phyloP scores from a whole-genome alignment of 1,140 invertebrate genomes.

The Halictus rubicundus region DNA sequence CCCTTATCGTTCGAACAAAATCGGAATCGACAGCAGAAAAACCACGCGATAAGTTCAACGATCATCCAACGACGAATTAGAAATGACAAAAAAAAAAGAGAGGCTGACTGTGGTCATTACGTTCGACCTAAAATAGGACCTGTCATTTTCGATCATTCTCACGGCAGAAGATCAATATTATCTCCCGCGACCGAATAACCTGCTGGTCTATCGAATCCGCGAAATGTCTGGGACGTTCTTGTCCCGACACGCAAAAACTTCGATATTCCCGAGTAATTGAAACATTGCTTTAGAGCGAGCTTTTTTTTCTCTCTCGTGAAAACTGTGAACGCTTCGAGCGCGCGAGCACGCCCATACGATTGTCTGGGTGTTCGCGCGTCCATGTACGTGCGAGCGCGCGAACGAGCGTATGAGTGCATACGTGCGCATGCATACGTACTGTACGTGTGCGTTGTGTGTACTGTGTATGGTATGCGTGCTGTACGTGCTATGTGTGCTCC shows the following conservation, averaged over 20 bases:
- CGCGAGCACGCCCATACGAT: background rate
- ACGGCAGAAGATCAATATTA: constrained; percentile 61
- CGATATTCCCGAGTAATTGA: constrained; percentile 1
- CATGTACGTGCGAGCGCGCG: background rate
- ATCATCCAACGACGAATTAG: background rate
- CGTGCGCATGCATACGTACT: background rate
- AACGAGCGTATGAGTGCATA: background rate
- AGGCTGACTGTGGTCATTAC: background rate
- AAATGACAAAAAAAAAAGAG: background rate
- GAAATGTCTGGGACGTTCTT: background rate
- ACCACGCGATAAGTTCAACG: background rate
- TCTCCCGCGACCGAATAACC: constrained; percentile 38
- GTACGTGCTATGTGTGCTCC: too few relatives aligned
- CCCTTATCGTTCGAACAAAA: background rate
- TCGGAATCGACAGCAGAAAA: background rate
- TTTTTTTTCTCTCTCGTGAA: constrained; percentile 28
- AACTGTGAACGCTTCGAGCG: constrained; percentile 26
- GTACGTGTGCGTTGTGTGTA: too few relatives aligned
- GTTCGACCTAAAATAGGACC: constrained; percentile 11
- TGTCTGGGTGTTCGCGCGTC: background rate
- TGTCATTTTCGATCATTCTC: constrained; percentile 31
- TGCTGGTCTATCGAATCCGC: background rate
- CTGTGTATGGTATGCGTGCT: too few relatives aligned
- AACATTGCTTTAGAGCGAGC: constrained; percentile 16
- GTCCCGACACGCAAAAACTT: background rate